phyloP scores from a whole-genome alignment of 1,140 invertebrate genomes.

The Asobara japonica region DNA sequence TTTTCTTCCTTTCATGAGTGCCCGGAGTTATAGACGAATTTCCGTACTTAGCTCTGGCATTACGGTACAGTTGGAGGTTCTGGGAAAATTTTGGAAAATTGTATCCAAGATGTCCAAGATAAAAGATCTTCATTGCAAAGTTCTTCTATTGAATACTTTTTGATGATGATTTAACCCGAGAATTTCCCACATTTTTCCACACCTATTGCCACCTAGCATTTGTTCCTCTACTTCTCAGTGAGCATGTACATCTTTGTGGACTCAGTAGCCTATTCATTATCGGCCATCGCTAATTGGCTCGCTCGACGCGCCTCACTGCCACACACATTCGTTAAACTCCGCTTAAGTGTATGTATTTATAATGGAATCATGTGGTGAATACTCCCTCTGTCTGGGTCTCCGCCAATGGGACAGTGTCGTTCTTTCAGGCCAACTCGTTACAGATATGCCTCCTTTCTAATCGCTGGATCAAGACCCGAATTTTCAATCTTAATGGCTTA shows the following conservation, averaged over 20 bases:
- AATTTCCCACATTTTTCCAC: slow-evolving; percentile 26
- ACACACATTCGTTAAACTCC: slow-evolving; percentile 40
- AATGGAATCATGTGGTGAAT: slow-evolving; percentile 10
- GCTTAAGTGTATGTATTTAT: slow-evolving; percentile 18
- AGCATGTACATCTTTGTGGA: background rate
- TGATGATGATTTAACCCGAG: background rate
- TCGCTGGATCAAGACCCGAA: slow-evolving; percentile 47
- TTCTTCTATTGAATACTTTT: slow-evolving; percentile 6
- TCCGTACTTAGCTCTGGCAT: too few relatives aligned
- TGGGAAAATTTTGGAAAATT: too few relatives aligned
- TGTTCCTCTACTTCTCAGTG: background rate
- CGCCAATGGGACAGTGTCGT: slow-evolving; percentile 25
- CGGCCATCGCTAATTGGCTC: slow-evolving; percentile 56
- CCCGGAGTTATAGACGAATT: too few relatives aligned
- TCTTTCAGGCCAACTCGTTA: slow-evolving; percentile 21
- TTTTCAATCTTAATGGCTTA: slow-evolving; percentile 39
- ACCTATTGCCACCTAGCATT: slow-evolving; percentile 13
- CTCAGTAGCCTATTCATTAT: slow-evolving; percentile 43
- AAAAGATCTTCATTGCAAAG: too few relatives aligned
- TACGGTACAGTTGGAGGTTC: slow-evolving; percentile 43
- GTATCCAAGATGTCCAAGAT: too few relatives aligned
- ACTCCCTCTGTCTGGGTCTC: background rate
- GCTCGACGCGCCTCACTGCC: slow-evolving; percentile 27
- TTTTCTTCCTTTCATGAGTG: slow-evolving; percentile 24
- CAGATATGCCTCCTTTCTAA: slow-evolving; percentile 29